These are phyloP conservation scores for Sebastiscus tertius DNA, from an alignment of 2,797 vertebrate genomes.

Conservation along the genomic window DNA sequence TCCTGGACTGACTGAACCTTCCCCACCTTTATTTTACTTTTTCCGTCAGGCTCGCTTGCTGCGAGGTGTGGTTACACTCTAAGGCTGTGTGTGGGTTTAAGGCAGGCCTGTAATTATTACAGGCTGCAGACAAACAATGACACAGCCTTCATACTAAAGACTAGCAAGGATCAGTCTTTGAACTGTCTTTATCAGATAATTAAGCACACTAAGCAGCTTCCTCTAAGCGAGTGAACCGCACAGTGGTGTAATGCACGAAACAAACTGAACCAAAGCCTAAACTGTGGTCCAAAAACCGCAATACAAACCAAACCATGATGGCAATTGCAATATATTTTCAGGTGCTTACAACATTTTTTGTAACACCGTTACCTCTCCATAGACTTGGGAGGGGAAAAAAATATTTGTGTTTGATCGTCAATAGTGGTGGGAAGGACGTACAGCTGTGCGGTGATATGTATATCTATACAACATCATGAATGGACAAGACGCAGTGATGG, in stretches of 20 bases:
- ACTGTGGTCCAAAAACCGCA: neutral
- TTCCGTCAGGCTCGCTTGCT: neutral
- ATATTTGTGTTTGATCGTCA: neutral
- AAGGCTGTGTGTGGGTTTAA: neutral
- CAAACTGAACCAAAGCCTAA: neutral
- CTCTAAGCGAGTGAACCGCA: neutral
- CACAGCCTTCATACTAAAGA: neutral
- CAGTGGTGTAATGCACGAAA: neutral
- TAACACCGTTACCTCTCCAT: neutral
- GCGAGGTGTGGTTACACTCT: neutral
- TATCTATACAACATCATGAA: neutral
- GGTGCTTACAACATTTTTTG: neutral
- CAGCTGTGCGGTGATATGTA: neutral
- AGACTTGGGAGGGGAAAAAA: neutral
- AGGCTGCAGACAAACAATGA: slow-evolving; percentile 1
- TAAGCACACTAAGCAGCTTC: neutral
- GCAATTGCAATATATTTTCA: too few species aligned
- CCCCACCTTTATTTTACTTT: neutral
- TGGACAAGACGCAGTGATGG: neutral
- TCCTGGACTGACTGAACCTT: neutral
- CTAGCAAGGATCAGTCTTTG: neutral
- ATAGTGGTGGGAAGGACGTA: neutral
- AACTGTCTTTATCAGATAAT: neutral
- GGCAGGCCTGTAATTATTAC: slow-evolving; percentile 20
- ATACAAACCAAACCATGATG: neutral